Evolutionary conservation across 2,888 invertebrate species (phyloP).

Genomic region (Chymomyza caudatula): DNA sequence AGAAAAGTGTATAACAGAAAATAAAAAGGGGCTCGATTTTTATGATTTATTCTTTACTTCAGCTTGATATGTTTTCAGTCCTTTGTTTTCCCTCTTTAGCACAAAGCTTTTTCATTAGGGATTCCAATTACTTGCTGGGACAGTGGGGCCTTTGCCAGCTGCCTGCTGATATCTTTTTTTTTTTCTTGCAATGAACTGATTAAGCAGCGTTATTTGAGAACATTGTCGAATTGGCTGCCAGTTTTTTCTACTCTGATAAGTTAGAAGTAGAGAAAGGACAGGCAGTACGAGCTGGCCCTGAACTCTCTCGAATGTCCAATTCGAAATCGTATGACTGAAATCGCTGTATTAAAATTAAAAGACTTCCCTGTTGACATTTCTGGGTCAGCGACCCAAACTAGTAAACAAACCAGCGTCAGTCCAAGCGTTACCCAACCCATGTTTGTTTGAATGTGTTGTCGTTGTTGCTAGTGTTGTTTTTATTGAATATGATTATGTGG

Average conservation of each 20-base stretch:
- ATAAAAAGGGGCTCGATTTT: conserved; percentile 63
- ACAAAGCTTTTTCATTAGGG: conserved; percentile 49
- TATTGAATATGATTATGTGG: conserved; percentile 73
- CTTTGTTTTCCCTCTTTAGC: conserved; percentile 29
- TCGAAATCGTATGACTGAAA: not conserved
- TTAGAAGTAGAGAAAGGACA: not conserved
- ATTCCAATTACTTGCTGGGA: conserved; percentile 54
- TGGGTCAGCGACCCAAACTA: conserved; percentile 76
- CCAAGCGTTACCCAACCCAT: conserved; percentile 39
- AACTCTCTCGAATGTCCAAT: not conserved
- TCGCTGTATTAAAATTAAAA: conserved; percentile 46
- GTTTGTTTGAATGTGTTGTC: conserved; percentile 29
- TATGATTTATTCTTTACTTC: conserved; percentile 37
- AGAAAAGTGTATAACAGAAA: conserved; percentile 6
- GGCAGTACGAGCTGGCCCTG: not conserved
- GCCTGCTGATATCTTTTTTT: conserved; percentile 41
- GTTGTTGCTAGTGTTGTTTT: conserved; percentile 31
- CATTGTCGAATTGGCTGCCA: conserved; percentile 29
- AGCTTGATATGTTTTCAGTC: not conserved
- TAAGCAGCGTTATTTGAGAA: conserved; percentile 57
- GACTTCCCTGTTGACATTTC: conserved; percentile 76
- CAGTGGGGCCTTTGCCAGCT: conserved; percentile 12
- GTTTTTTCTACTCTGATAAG: not conserved
- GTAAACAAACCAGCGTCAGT: conserved; percentile 25
- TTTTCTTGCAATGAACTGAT: conserved; percentile 45